These are phyloP conservation scores for Aplidium turbinatum DNA, from an alignment of 23 tunicate genomes.

Conservation along the genomic window DNA sequence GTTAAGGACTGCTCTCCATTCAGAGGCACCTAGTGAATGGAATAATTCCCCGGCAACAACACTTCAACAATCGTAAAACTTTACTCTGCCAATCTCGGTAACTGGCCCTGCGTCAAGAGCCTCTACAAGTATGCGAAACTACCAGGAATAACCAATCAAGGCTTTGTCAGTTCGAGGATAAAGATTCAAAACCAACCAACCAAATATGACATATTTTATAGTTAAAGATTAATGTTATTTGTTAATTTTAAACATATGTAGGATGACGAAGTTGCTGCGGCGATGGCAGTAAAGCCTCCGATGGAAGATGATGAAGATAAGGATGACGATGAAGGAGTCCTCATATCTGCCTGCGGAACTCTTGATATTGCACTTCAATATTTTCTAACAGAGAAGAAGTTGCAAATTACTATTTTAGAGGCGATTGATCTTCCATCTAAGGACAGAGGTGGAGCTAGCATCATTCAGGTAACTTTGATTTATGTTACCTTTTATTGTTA, in stretches of 20 bases:
- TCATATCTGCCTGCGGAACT: conserved; percentile 92
- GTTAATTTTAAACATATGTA: background rate
- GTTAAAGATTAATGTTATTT: too few species aligned
- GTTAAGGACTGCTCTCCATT: too few species aligned
- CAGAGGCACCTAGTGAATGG: too few species aligned
- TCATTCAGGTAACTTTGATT: conserved; percentile 72
- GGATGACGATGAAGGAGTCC: conserved; percentile 18
- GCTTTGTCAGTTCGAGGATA: too few species aligned
- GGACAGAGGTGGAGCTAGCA: conserved; percentile 97
- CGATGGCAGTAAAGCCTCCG: conserved; percentile 39
- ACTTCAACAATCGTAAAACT: too few species aligned
- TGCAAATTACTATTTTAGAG: conserved; percentile 83
- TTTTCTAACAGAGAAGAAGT: conserved; percentile 61
- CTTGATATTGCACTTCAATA: conserved; percentile 87
- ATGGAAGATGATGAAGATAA: conserved; percentile 29
- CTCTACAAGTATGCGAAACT: too few species aligned
- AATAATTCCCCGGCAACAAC: too few species aligned
- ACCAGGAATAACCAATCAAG: too few species aligned
- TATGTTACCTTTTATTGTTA: background rate
- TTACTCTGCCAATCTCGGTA: too few species aligned
- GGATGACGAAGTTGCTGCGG: conserved; percentile 63
- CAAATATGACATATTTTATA: too few species aligned
- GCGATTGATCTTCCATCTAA: conserved; percentile 92
- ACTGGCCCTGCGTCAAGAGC: too few species aligned
- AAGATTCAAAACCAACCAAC: too few species aligned